These are phyloP conservation scores for Vireo griseus DNA, from an alignment of 2,797 vertebrate genomes.

Conservation along the genomic window DNA sequence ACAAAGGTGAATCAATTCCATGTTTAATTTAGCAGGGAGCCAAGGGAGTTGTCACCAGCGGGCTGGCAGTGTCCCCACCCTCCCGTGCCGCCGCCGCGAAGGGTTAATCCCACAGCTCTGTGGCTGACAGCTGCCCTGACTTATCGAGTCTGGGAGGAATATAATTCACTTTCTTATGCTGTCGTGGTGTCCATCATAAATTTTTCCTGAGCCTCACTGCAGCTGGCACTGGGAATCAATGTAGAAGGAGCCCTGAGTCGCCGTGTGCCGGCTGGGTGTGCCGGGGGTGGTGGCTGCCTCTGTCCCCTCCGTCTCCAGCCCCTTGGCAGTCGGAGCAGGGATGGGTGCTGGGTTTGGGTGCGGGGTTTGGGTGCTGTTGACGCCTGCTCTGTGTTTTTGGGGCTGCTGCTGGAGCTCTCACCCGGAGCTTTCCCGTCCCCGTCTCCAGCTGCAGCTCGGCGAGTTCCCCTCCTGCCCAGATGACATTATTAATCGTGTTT, in stretches of 20 bases:
- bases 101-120: slow-evolving; percentile 41
- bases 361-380: background rate
- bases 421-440: accelerated
- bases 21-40: slow-evolving; percentile 54
- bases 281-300: background rate
- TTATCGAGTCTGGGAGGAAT: background rate
- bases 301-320: background rate
- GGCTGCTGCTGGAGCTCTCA: background rate
- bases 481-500: background rate
- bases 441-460: background rate
- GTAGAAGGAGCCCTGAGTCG: background rate
- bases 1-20: slow-evolving; percentile 42
- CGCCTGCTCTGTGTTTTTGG: background rate
- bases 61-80: slow-evolving; percentile 2
- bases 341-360: background rate
- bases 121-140: slow-evolving; percentile 24
- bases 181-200: background rate
- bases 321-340: background rate
- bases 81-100: background rate
- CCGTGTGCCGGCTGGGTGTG: background rate
- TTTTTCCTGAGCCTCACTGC: slow-evolving; percentile 16
- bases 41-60: slow-evolving; percentile 32
- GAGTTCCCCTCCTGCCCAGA: background rate
- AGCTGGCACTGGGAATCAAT: slow-evolving; percentile 46
- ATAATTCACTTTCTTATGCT: slow-evolving; percentile 18